Percentiles rank a stretch among this genome's conserved stretches.
Evolutionary conservation across 2,113 vertebrate species (phyloP).

Genomic region (Anolis sagrei): DNA sequence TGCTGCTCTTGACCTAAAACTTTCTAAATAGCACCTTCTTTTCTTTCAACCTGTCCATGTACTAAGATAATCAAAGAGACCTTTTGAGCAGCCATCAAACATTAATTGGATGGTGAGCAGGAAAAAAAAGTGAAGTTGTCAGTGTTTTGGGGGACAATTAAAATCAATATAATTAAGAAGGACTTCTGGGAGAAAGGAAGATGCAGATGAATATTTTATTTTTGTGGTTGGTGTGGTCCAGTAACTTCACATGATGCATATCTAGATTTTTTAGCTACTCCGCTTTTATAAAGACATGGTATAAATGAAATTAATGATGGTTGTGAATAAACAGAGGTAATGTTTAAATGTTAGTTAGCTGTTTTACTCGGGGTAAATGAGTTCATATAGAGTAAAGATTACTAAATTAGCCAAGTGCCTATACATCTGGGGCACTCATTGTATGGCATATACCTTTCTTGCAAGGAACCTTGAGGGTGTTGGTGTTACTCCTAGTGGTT

Average conservation of each 20-base stretch:
- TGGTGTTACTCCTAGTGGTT: too few relatives aligned
- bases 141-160: neutral
- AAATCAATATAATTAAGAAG: neutral
- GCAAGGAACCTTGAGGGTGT: neutral
- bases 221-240: too few relatives aligned
- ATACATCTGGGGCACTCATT: neutral
- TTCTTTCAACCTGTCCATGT: neutral
- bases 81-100: neutral
- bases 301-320: too few relatives aligned
- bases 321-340: too few relatives aligned
- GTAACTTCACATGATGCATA: neutral
- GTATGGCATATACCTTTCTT: neutral
- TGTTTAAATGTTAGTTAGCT: too few relatives aligned
- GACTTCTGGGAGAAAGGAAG: neutral
- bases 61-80: neutral
- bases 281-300: neutral
- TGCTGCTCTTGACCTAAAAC: neutral
- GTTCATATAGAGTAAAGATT: neutral
- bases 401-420: neutral
- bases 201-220: too few relatives aligned
- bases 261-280: neutral
- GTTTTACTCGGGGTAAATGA: neutral
- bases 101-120: too few relatives aligned
- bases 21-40: neutral
- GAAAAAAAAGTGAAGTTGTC: neutral